Percentiles rank a stretch among this genome's conserved stretches.
Conservation (phyloP, 2,888 invertebrate genomes). For the Bellardia pandia region DNA sequence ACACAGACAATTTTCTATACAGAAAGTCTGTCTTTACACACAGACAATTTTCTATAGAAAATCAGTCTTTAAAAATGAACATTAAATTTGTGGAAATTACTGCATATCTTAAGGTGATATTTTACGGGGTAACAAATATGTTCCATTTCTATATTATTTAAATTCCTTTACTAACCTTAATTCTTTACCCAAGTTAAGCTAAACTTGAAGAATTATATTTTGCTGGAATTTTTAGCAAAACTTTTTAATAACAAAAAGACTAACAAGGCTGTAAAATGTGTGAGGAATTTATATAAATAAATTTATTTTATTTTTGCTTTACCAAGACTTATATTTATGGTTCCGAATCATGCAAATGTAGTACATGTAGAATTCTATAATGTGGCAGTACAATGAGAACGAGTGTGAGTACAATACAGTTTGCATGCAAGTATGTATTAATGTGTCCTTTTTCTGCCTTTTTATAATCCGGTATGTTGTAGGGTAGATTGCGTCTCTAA, state of each 20-base stretch:
- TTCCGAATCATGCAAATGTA: conserved; percentile 14
- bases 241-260: neutral
- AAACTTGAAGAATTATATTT: neutral
- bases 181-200: neutral
- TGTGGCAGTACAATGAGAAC: neutral
- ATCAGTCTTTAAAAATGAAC: too few relatives aligned
- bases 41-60: too few relatives aligned
- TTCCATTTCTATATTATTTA: neutral
- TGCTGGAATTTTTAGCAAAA: neutral
- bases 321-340: conserved; percentile 20
- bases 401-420: conserved; percentile 7
- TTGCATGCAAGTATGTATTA: conserved; percentile 2
- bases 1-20: too few relatives aligned
- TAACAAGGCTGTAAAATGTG: neutral
- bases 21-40: too few relatives aligned
- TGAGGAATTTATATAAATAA: conserved; percentile 22
- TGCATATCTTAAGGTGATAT: too few relatives aligned
- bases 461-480: neutral
- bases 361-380: neutral
- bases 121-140: neutral
- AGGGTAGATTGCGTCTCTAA: conserved; percentile 42
- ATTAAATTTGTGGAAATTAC: too few relatives aligned
- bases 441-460: conserved; percentile 11
- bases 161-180: neutral
- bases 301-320: neutral